phyloP scores from a whole-genome alignment of 2,888 invertebrate species.

The Polylopha cassiicola region DNA sequence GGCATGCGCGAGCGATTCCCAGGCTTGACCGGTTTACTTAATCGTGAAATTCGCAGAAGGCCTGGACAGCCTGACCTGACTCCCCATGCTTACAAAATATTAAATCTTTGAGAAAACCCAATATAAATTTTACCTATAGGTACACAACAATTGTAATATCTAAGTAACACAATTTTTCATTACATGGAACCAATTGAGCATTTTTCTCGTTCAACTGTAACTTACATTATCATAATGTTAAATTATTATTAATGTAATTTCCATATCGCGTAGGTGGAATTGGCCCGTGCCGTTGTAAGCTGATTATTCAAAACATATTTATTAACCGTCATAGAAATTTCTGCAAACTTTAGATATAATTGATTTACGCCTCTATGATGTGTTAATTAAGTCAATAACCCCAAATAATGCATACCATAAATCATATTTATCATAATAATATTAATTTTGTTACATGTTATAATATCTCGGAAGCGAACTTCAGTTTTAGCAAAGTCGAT shows the following conservation, averaged over 20 bases:
- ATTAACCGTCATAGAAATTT: conserved; percentile 14
- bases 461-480: conserved; percentile 22
- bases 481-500: conserved; percentile 45
- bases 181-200: too few relatives aligned
- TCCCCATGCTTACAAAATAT: conserved; percentile 20
- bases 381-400: conserved; percentile 2
- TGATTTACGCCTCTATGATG: conserved; percentile 4
- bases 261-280: conserved; percentile 6
- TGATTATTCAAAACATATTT: conserved; percentile 17
- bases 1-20: conserved; percentile 39
- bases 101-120: conserved; percentile 10
- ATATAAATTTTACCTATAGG: too few relatives aligned
- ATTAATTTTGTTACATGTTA: conserved; percentile 5
- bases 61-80: conserved; percentile 28
- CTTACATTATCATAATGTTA: too few relatives aligned
- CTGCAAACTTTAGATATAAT: conserved; percentile 5
- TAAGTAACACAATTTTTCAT: too few relatives aligned
- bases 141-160: too few relatives aligned
- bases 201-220: too few relatives aligned
- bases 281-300: conserved; percentile 9
- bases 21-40: conserved; percentile 54
- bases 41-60: conserved; percentile 67
- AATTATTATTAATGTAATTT: conserved; percentile 2
- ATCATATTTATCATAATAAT: background rate
- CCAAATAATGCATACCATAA: too few relatives aligned